phyloP scores from a whole-genome alignment of 1,140 invertebrate species.

The Mylabris phalerata region DNA sequence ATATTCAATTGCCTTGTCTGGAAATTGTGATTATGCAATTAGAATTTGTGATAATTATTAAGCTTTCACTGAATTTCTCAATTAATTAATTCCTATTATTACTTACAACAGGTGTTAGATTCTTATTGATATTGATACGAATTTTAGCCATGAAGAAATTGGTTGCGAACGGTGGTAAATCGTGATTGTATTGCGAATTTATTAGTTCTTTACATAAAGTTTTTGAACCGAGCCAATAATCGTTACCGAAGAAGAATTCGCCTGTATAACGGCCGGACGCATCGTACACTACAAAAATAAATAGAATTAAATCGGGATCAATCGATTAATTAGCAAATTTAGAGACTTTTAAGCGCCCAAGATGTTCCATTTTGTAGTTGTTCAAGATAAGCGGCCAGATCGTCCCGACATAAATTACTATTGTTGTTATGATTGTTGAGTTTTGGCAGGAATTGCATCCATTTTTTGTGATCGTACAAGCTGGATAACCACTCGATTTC shows the following conservation, averaged over 20 bases:
- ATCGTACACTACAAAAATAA: slow-evolving; percentile 61
- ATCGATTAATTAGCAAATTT: slow-evolving; percentile 2
- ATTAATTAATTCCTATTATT: not conserved
- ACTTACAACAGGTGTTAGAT: slow-evolving; percentile 57
- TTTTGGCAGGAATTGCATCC: slow-evolving; percentile 43
- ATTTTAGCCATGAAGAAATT: slow-evolving; percentile 61
- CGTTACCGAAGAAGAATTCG: slow-evolving; percentile 73
- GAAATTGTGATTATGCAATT: slow-evolving; percentile 24
- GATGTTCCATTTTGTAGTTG: slow-evolving; percentile 51
- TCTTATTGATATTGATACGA: slow-evolving; percentile 52
- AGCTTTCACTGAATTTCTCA: slow-evolving; percentile 2
- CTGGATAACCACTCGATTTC: slow-evolving; percentile 56
- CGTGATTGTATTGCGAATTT: slow-evolving; percentile 43
- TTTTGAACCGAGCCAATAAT: slow-evolving; percentile 73
- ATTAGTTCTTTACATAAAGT: slow-evolving; percentile 55
- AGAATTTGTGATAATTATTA: not conserved
- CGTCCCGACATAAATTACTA: slow-evolving; percentile 42
- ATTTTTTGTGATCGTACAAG: slow-evolving; percentile 59
- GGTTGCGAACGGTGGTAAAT: slow-evolving; percentile 53
- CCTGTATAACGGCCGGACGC: slow-evolving; percentile 74
- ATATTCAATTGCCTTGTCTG: slow-evolving; percentile 59
- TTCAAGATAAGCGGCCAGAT: slow-evolving; percentile 51
- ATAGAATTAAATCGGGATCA: not conserved
- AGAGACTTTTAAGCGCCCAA: slow-evolving; percentile 68
- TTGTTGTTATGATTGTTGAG: slow-evolving; percentile 40